A percentile compares a stretch with the other conserved stretches of the same genome.
These are phyloP conservation scores for Nothoprocta perdicaria DNA, from an alignment of 2,113 vertebrate species.

Conservation along the genomic window DNA sequence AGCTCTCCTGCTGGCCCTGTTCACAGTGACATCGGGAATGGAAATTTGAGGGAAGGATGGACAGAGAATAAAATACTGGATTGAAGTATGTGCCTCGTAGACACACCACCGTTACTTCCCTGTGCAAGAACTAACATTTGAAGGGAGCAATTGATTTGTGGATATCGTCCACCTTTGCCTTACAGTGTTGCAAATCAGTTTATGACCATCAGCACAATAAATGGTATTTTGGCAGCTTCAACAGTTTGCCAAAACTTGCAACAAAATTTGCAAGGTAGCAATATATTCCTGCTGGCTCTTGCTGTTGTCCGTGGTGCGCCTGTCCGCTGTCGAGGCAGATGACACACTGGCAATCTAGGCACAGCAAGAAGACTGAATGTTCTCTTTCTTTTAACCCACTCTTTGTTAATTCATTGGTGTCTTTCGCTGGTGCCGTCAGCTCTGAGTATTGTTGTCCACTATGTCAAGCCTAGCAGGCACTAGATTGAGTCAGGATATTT, in stretches of 20 bases:
- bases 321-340: constrained; percentile 9
- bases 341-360: not conserved
- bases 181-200: constrained; percentile 51
- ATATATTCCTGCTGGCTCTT: constrained; percentile 48
- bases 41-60: not conserved
- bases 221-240: constrained; percentile 53
- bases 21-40: not conserved
- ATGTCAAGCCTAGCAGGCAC: fast-evolving
- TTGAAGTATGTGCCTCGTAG: not conserved
- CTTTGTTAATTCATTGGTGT: too few species aligned
- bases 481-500: not conserved
- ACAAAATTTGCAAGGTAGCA: constrained; percentile 32
- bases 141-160: constrained; percentile 54
- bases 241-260: constrained; percentile 44
- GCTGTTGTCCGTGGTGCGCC: not conserved
- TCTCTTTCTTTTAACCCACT: not conserved
- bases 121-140: constrained; percentile 46
- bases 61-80: not conserved
- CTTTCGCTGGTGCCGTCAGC: too few species aligned
- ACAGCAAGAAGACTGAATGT: not conserved
- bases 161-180: constrained; percentile 40
- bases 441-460: not conserved
- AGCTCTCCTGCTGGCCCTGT: not conserved
- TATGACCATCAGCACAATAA: constrained; percentile 42
- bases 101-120: constrained; percentile 25